phyloP scores from a whole-genome alignment of 1,140 invertebrate genomes.

The Bradynema listronoti region DNA sequence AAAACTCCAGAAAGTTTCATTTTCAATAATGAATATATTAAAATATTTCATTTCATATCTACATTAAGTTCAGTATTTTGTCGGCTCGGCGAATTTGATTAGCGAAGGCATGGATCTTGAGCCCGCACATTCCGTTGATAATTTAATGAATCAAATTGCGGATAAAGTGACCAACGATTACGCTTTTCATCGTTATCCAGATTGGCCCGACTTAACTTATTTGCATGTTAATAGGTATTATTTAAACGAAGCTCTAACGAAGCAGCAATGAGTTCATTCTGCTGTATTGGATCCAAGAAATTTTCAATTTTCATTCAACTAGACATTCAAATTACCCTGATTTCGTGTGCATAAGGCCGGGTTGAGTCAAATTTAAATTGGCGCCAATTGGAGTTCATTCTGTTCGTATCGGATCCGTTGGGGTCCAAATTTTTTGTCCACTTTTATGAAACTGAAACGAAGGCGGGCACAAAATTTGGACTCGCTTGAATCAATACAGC shows the following conservation, averaged over 20 bases:
- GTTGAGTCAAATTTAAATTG: too few relatives aligned
- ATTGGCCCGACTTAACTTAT: slow-evolving; percentile 53
- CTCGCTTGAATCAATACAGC: too few relatives aligned
- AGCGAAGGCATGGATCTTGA: slow-evolving; percentile 44
- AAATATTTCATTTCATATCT: slow-evolving; percentile 7
- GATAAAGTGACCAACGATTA: slow-evolving; percentile 53
- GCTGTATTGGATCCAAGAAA: slow-evolving; percentile 1
- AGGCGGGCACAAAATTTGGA: too few relatives aligned
- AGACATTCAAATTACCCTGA: too few relatives aligned
- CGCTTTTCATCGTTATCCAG: slow-evolving; percentile 38
- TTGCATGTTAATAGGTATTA: slow-evolving; percentile 47
- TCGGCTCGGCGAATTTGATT: slow-evolving; percentile 35
- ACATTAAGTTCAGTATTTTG: slow-evolving; percentile 47
- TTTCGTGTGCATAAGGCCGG: too few relatives aligned
- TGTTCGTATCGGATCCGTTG: too few relatives aligned
- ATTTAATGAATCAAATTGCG: slow-evolving; percentile 48
- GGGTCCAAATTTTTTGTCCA: too few relatives aligned
- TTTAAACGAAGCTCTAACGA: slow-evolving; percentile 8
- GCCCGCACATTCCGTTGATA: slow-evolving; percentile 47
- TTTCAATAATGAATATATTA: too few relatives aligned
- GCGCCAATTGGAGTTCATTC: too few relatives aligned
- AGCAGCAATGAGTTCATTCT: slow-evolving; percentile 2
- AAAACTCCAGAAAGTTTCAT: too few relatives aligned
- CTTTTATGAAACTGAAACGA: too few relatives aligned
- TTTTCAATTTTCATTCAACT: too few relatives aligned